Conservation (phyloP, 2,888 invertebrate species). For the Rhaphigaster nebulosa region DNA sequence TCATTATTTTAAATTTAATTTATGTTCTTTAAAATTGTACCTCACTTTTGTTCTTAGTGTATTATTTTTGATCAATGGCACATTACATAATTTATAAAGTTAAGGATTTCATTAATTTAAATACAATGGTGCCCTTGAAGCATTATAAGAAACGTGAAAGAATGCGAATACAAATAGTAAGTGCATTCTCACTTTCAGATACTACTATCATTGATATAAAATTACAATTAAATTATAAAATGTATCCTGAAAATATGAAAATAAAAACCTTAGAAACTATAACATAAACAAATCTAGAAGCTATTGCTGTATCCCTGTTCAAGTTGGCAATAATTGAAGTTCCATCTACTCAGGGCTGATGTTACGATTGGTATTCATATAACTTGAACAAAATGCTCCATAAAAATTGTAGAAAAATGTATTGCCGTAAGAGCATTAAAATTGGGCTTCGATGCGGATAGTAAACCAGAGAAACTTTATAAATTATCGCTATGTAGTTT, state of each 20-base stretch:
- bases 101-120: not conserved
- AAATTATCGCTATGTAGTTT: too few species aligned
- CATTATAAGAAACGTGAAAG: not conserved
- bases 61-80: not conserved
- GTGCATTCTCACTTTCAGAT: not conserved
- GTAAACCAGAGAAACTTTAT: too few species aligned
- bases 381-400: too few species aligned
- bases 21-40: not conserved
- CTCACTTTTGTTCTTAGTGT: not conserved
- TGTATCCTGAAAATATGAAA: not conserved
- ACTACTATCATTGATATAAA: not conserved
- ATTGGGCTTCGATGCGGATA: too few species aligned
- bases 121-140: not conserved
- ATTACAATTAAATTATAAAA: not conserved
- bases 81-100: not conserved
- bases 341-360: too few species aligned
- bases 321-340: too few species aligned
- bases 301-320: too few species aligned
- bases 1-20: not conserved
- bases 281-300: too few species aligned
- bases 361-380: too few species aligned
- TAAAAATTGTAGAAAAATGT: too few species aligned
- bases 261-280: not conserved
- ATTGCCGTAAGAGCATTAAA: too few species aligned
- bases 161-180: not conserved